Base-by-base conservation (phyloP, 92 coral and sea anemone genomes). In the Palythoa heliodiscus region DNA sequence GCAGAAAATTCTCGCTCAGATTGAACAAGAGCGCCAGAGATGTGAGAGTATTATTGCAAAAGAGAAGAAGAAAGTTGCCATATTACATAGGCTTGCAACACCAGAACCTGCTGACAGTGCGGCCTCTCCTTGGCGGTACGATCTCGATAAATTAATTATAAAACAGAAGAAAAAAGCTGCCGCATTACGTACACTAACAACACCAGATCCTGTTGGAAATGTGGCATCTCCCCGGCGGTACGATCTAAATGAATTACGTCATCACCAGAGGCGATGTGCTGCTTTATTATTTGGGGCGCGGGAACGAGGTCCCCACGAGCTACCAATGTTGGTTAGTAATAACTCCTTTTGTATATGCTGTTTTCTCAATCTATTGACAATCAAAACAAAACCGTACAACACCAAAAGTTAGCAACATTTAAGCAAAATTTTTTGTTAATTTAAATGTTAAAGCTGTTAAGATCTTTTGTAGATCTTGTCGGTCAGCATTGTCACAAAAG, bases 181-280 rank as follows among this genome's bases (percentile, higher is more conserved):
- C n/a, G 38, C 55, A 4, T 63, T 68, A 17, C 82, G 85, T 25
- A 40, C 47, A 5, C 83, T 73, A 53, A 63, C 72, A 29, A 53
- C 70, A 15, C 81, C 77, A 13, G 78, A 25, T 19, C 14, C 11
- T 6, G 73, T 47, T 72, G 81, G 81, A 55, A 29, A 55, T 70
- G 67, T 9, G 24, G 24, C 70, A 16, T 78, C 37, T 37, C 91
- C 90, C 60, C 88, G 85, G 67, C 89, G 93, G 50, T 94, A 92
- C 58, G 91, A 90, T 85, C 82, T 94, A 71, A 92, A 92, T 71
- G 98, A 94, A 17, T 52, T 94, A 52, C 92, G 98, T 52, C 98
- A 94, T 70, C 92, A 94, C 78, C 98, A 94, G 67, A 77, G 98
- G 70, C 86, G 98, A 77, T 94, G 98, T 85, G 98, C 98, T 7